These are phyloP conservation scores for Apantesis nais DNA, from an alignment of 2,888 invertebrate genomes.

Conservation along the genomic window DNA sequence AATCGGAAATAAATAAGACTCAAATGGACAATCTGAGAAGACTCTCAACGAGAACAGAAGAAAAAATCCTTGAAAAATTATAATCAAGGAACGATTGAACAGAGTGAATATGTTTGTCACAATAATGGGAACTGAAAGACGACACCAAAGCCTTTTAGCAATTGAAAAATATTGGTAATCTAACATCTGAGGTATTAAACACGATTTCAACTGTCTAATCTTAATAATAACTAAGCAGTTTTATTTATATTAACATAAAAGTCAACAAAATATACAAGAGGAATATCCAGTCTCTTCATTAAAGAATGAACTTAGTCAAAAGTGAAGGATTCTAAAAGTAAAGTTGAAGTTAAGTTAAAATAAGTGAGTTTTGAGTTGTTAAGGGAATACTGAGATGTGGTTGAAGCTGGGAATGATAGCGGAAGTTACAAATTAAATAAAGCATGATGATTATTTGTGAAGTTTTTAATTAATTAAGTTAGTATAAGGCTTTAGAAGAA, in stretches of 20 bases:
- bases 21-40: no score
- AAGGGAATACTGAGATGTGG: constrained; percentile 48
- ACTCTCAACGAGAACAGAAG: no score
- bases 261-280: constrained; percentile 1
- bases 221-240: neutral
- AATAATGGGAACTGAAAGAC: no score
- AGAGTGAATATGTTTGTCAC: no score
- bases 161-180: neutral
- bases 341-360: constrained; percentile 76
- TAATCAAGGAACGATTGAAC: no score
- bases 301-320: constrained; percentile 64
- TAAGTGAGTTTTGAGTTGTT: constrained; percentile 78
- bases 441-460: no score
- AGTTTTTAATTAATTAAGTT: no score
- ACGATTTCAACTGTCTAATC: neutral
- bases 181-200: neutral
- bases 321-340: constrained; percentile 68
- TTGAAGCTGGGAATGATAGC: constrained; percentile 38
- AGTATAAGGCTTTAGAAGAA: no score
- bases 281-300: constrained; percentile 54
- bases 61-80: no score
- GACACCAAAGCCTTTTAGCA: no score
- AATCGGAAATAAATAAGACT: no score
- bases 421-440: constrained; percentile 2
- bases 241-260: constrained; percentile 1